Base-by-base conservation (phyloP, 2,113 vertebrate genomes). In the Neodon shergylaensis region DNA sequence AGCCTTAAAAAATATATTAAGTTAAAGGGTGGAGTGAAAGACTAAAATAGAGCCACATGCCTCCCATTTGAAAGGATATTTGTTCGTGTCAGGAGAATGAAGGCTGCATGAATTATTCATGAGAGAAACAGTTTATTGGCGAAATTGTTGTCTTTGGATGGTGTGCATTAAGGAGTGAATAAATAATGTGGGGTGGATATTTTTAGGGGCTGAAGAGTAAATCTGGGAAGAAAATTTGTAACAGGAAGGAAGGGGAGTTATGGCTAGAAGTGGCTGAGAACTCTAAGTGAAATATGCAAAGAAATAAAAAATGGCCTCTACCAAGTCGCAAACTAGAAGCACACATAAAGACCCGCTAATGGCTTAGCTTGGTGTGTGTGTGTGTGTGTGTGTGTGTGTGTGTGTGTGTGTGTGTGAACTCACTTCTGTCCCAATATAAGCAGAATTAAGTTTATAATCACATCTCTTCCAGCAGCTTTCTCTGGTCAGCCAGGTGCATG, bases 141-240 rank as follows among this genome's bases (percentile, higher is more conserved):
- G 95, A 97, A 97, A 97, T 97, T 98, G 97, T 97, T 97, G 97
- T 97, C 96, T 97, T 98, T 97, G 97, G 97, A 97, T 96, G 91
- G 97, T 94, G 94, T 96, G 96, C 95, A 98, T 98, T 97, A 97
- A 97, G 92, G 96, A 97, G 97, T 95, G 97, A 97, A 97, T 98
- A 97, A 97, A 97, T 98, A 98, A 97, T 97, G 94, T 2, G 94
- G 65, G 33, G 42, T 5, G n/a, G 96, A 93, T 98, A 97, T 98
- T 98, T 98, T 98, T 97, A 98, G 97, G 97, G 79, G 85, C 94
- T 83, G 95, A 61, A 95, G 94, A 97, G 94, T 95, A 96, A 96
- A 96, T 97, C 95, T 97, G 95, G 96, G 94, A 88, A 96, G 97
- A 93, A 95, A 96, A 97, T 94, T 84, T 0, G 13, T 88, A 91